Evolutionary conservation across 2,888 invertebrate species (phyloP).

Genomic region (Cryptophagus acutangulus): DNA sequence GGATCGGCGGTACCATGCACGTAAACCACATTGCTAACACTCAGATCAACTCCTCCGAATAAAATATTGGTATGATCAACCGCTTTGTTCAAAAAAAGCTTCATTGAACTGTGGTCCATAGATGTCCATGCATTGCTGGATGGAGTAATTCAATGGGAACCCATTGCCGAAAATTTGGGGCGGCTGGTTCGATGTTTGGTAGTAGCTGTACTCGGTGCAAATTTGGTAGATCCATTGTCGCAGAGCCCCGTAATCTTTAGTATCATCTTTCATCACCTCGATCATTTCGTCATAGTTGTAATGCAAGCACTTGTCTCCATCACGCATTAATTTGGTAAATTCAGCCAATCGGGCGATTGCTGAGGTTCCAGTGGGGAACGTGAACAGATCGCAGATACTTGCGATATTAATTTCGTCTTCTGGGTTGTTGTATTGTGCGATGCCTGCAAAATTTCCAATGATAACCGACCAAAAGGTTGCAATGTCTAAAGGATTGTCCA

Average conservation of each 20-base stretch:
- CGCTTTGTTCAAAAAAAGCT: constrained; percentile 55
- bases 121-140: constrained; percentile 76
- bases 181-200: constrained; percentile 75
- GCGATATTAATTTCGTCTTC: constrained; percentile 66
- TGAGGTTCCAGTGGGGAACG: constrained; percentile 62
- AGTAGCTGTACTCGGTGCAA: constrained; percentile 94
- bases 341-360: constrained; percentile 64
- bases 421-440: constrained; percentile 92
- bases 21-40: constrained; percentile 70
- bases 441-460: constrained; percentile 79
- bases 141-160: constrained; percentile 73
- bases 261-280: constrained; percentile 46
- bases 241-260: constrained; percentile 61
- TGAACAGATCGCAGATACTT: constrained; percentile 76
- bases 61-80: constrained; percentile 69
- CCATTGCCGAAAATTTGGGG: constrained; percentile 65
- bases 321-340: constrained; percentile 61
- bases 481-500: constrained; percentile 59
- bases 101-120: constrained; percentile 70
- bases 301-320: constrained; percentile 71
- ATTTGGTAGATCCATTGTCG: constrained; percentile 94
- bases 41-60: constrained; percentile 71
- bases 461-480: constrained; percentile 74
- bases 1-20: constrained; percentile 88
- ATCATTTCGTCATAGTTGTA: constrained; percentile 76